phyloP scores from a whole-genome alignment of 2,888 invertebrate genomes.

The Anthoptus insignis region DNA sequence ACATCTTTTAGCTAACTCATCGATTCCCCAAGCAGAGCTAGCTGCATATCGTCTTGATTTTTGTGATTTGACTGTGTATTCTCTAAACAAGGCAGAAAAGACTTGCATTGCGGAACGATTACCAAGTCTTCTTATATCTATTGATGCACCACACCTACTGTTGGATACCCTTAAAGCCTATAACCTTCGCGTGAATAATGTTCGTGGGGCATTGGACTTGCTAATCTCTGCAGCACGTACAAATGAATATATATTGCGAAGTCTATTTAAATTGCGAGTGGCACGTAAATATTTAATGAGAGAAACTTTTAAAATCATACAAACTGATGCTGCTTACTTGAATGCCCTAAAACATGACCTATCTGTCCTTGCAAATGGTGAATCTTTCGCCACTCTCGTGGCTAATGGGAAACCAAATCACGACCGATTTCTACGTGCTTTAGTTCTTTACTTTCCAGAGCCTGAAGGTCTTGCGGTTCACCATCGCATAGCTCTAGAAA shows the following conservation, averaged over 20 bases:
- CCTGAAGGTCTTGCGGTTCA: constrained; percentile 56
- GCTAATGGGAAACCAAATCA: constrained; percentile 45
- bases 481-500: constrained; percentile 46
- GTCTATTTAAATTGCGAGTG: constrained; percentile 56
- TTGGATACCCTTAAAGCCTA: constrained; percentile 58
- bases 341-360: constrained; percentile 67
- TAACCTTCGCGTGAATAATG: constrained; percentile 51
- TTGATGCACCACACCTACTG: constrained; percentile 49
- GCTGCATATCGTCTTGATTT: constrained; percentile 59
- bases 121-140: constrained; percentile 52
- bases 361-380: constrained; percentile 51
- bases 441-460: constrained; percentile 65
- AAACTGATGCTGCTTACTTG: constrained; percentile 61
- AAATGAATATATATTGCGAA: constrained; percentile 53
- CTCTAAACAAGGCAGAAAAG: constrained; percentile 57
- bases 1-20: constrained; percentile 53
- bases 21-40: constrained; percentile 50
- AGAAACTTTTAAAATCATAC: constrained; percentile 57
- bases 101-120: constrained; percentile 49
- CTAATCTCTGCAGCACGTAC: constrained; percentile 52
- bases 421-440: constrained; percentile 58
- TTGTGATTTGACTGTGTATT: constrained; percentile 61
- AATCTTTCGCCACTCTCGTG: constrained; percentile 51
- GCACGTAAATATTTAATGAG: constrained; percentile 61
- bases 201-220: constrained; percentile 51